These are phyloP conservation scores for Apis florea DNA, from an alignment of 1,140 invertebrate species.

Conservation along the genomic window DNA sequence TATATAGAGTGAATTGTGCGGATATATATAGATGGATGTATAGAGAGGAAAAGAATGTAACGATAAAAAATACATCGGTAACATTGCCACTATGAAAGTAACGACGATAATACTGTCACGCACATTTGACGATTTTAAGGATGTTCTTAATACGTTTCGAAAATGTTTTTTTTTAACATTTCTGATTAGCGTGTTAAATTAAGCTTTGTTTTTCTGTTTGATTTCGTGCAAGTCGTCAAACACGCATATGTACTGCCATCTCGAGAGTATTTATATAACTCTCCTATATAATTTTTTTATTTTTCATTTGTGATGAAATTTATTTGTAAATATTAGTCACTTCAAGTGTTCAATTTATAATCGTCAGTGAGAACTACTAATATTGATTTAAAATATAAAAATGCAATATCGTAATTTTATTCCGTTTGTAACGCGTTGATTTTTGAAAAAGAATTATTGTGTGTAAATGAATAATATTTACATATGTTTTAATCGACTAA, in stretches of 20 bases:
- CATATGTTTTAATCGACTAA: not conserved
- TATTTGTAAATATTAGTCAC: not conserved
- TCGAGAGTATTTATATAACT: not conserved
- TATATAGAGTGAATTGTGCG: not conserved
- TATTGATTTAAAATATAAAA: not conserved
- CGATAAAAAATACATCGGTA: not conserved
- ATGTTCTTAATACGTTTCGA: conserved; percentile 35
- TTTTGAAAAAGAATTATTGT: not conserved
- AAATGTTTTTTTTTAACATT: conserved; percentile 13
- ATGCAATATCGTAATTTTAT: not conserved
- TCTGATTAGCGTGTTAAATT: conserved; percentile 28
- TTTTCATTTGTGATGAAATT: not conserved
- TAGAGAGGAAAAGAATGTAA: not conserved
- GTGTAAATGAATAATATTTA: not conserved
- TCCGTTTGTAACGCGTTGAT: not conserved
- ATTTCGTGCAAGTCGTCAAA: conserved; percentile 12
- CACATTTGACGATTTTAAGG: conserved; percentile 25
- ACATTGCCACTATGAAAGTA: conserved; percentile 20
- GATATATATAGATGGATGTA: not conserved
- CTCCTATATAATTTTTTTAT: not conserved
- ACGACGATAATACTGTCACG: conserved; percentile 38
- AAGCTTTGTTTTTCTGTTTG: conserved; percentile 7
- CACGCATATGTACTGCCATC: not conserved
- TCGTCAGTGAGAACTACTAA: not conserved
- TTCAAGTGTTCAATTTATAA: not conserved